Base-by-base conservation (phyloP, 2,113 vertebrate genomes). In the Bubalus kerabau region DNA sequence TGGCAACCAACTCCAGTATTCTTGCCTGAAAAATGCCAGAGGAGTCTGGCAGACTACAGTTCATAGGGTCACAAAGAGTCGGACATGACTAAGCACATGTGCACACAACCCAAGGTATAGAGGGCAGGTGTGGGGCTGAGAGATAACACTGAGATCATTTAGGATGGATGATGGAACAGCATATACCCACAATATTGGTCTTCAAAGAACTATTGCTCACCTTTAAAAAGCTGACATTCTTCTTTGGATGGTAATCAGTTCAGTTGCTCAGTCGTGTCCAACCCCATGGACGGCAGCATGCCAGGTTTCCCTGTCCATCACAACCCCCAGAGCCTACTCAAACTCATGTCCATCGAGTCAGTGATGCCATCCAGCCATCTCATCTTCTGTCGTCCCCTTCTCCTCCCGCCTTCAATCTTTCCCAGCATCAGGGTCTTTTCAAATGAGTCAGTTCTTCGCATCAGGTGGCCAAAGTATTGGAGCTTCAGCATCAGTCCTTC, bases 211-310 rank as follows among this genome's bases (percentile, higher is more conserved):
- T n/a, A 76, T 43, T 15, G 13, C n/a, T 59, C 56, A 30, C 71
- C 50, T 95, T 92, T 32, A 32, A 88, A 89, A 82, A 46, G 14
- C 8, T 48, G 78, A 5, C 19, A 36, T 30, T 71, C 11, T 67
- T 21, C 67, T 90, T 30, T 54, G 50, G 46, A 81, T 54, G 6
- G 26, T n/a, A 19, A 64, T 24, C 19, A 40, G 10, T 40, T 71
- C 19, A 71, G n/a, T 71, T 11, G 19, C 19, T 71, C 19, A 71
- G 19, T 71, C 19, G 0, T 71, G 64, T 71, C 67, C 67, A n/a
- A 40, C 2, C 67, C n/a, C n/a, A 40, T 71, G n/a, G 10, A 12
- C 19, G 1, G 1, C 10, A 71, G n/a, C 1, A 40, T 23, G 19
- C 9, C n/a, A 71, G n/a, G 17, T 19, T 19, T 71, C n/a, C 5